Evolutionary conservation across 2,797 vertebrate species (phyloP).

Genomic region (Cirrhinus molitorella): DNA sequence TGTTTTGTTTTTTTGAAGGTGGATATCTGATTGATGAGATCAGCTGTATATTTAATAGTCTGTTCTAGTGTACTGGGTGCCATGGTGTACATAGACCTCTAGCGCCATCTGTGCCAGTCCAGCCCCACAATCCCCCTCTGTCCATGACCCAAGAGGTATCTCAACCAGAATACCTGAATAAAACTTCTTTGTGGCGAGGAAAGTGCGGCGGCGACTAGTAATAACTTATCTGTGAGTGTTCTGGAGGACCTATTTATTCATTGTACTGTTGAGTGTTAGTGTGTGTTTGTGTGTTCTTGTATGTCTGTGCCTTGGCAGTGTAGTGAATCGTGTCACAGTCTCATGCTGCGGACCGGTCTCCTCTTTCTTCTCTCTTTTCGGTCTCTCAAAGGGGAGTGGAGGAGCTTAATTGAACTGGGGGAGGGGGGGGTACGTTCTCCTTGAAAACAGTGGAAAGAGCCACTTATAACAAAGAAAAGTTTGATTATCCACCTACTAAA

Average conservation of each 20-base stretch:
- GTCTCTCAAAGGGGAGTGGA: background rate
- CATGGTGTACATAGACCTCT: slow-evolving; percentile 38
- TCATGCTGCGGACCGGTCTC: slow-evolving; percentile 50
- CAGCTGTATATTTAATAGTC: background rate
- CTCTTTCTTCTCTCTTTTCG: slow-evolving; percentile 31
- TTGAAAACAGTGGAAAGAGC: background rate
- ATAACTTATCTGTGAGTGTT: slow-evolving; percentile 33
- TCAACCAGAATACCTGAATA: slow-evolving; percentile 17
- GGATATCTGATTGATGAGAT: background rate
- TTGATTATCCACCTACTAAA: background rate
- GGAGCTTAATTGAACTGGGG: background rate
- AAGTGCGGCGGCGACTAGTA: background rate
- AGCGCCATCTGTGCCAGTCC: slow-evolving; percentile 36
- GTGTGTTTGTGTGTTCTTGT: slow-evolving; percentile 71
- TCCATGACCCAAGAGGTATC: slow-evolving; percentile 10
- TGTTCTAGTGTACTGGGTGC: slow-evolving; percentile 18
- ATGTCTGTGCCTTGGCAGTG: slow-evolving; percentile 72
- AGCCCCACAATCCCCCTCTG: background rate
- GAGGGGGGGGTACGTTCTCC: slow-evolving; percentile 14
- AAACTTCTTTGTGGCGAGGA: background rate
- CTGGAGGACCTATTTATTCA: slow-evolving; percentile 78
- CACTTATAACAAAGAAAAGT: background rate
- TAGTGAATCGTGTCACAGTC: slow-evolving; percentile 72
- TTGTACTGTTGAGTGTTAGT: slow-evolving; percentile 72
- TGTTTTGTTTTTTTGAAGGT: background rate